phyloP scores from a whole-genome alignment of 1,140 invertebrate genomes.

The Drosophila erecta region DNA sequence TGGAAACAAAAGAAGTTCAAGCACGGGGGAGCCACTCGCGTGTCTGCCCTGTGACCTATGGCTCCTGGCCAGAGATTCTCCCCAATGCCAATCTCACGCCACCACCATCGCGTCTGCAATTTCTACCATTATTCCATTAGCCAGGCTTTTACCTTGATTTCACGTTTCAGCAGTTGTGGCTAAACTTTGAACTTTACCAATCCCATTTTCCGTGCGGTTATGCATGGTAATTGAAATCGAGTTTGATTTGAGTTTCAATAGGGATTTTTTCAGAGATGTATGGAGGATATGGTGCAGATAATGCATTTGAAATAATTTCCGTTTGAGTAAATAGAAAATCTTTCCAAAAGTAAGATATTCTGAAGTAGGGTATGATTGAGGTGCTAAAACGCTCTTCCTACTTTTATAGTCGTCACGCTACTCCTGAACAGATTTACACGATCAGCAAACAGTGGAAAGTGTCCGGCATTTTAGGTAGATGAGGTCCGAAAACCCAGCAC shows the following conservation, averaged over 20 bases:
- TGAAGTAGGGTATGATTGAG: background rate
- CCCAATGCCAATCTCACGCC: background rate
- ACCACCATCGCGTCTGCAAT: constrained; percentile 30
- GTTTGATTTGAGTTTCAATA: constrained; percentile 12
- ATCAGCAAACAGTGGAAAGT: constrained; percentile 32
- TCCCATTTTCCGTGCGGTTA: constrained; percentile 48
- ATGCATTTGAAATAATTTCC: too few species aligned
- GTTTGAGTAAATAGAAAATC: too few species aligned
- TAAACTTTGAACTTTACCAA: constrained; percentile 51
- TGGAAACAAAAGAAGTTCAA: constrained; percentile 1
- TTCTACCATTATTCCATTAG: constrained; percentile 46
- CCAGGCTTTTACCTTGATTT: constrained; percentile 56
- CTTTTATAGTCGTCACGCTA: background rate
- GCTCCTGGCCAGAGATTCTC: constrained; percentile 5
- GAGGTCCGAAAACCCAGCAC: constrained; percentile 26
- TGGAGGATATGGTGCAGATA: too few species aligned
- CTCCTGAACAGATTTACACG: constrained; percentile 5
- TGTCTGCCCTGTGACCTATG: constrained; percentile 71
- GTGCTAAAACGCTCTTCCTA: too few species aligned
- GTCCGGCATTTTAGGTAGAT: constrained; percentile 16
- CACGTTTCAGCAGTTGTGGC: constrained; percentile 23
- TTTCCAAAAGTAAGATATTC: background rate
- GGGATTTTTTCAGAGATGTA: background rate
- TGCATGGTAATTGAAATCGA: constrained; percentile 56
- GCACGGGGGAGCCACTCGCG: constrained; percentile 38